These are phyloP conservation scores for Pangasius krempfi DNA, from an alignment of 2,797 vertebrate species.

Conservation along the genomic window DNA sequence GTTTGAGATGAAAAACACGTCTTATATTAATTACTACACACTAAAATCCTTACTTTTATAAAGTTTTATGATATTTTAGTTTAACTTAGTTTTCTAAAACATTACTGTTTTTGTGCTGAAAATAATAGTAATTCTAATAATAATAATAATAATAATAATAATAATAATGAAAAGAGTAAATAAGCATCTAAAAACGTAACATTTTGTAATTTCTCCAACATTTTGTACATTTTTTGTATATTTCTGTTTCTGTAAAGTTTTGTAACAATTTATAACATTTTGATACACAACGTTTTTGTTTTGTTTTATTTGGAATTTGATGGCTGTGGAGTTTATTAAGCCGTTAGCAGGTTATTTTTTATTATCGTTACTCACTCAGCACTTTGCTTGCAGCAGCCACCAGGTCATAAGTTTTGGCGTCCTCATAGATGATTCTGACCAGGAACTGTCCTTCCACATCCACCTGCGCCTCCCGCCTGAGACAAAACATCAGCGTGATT, in stretches of 20 bases:
- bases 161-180: background rate
- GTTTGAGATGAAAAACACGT: slow-evolving; percentile 14
- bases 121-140: background rate
- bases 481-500: slow-evolving; percentile 19
- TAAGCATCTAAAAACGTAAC: background rate
- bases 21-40: background rate
- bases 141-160: background rate
- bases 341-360: background rate
- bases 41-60: background rate
- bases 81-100: background rate
- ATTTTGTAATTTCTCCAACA: too few species aligned
- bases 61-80: background rate
- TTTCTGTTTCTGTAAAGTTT: background rate
- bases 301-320: background rate
- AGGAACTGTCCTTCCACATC: slow-evolving; percentile 98
- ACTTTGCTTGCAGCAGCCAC: slow-evolving; percentile 98
- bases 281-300: background rate
- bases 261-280: too few species aligned
- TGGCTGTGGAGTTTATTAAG: background rate
- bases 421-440: slow-evolving; percentile 98
- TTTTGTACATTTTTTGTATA: background rate
- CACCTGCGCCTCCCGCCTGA: slow-evolving; percentile 94
- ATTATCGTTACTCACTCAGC: slow-evolving; percentile 84
- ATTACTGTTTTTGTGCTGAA: background rate
- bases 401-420: slow-evolving; percentile 96